phyloP scores from a whole-genome alignment of 1,140 invertebrate genomes.

The Drosophila asahinai region DNA sequence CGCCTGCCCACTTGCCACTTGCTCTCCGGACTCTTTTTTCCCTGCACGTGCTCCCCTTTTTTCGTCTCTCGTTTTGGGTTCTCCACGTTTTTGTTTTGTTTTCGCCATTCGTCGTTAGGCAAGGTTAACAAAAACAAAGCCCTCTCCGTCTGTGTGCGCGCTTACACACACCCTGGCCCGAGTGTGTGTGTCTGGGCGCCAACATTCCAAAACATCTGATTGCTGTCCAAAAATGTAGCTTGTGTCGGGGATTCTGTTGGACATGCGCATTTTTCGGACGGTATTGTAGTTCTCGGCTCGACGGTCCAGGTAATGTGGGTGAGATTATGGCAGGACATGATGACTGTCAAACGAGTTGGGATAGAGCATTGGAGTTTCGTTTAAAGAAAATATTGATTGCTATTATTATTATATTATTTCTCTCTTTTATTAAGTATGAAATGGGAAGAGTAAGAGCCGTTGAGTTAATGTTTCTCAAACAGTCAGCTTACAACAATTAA shows the following conservation, averaged over 20 bases:
- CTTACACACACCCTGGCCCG: background rate
- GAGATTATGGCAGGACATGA: constrained; percentile 11
- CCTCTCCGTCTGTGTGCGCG: constrained; percentile 25
- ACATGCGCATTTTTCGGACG: constrained; percentile 62
- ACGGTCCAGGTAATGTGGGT: constrained; percentile 22
- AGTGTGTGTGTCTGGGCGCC: constrained; percentile 57
- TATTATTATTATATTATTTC: too few relatives aligned
- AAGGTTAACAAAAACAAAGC: constrained; percentile 78
- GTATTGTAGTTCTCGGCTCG: constrained; percentile 15
- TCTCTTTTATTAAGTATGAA: background rate
- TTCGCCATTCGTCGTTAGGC: constrained; percentile 65
- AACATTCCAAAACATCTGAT: constrained; percentile 79
- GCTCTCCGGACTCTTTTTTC: constrained; percentile 22
- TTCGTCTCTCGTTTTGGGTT: constrained; percentile 18
- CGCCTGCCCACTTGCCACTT: constrained; percentile 18
- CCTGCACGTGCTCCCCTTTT: constrained; percentile 33
- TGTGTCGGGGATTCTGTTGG: constrained; percentile 37
- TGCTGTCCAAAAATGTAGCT: constrained; percentile 65
- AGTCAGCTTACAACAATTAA: too few relatives aligned
- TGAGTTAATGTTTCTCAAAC: background rate
- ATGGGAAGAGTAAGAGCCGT: background rate
- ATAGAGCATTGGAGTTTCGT: background rate
- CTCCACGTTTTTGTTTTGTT: constrained; percentile 78
- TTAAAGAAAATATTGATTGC: too few relatives aligned
- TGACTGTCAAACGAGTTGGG: background rate